These are phyloP conservation scores for Gadopsis bispinosus DNA, from an alignment of 2,797 vertebrate species.

Conservation along the genomic window DNA sequence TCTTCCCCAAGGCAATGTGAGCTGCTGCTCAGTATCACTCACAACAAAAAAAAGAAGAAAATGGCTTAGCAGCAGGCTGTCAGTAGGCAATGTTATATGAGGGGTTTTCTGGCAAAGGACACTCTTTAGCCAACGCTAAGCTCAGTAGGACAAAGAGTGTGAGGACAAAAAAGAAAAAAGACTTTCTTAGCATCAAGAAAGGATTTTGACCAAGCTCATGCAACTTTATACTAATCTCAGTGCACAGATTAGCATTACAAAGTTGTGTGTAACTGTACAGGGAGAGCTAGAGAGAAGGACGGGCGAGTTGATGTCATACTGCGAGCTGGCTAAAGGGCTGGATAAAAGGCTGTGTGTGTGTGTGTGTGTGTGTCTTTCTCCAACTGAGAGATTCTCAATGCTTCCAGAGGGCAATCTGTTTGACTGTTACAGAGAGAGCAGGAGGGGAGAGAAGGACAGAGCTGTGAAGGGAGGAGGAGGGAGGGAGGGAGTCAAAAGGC, in stretches of 20 bases:
- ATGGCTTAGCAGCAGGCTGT: slow-evolving; percentile 53
- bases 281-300: slow-evolving; percentile 15
- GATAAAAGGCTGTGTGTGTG: slow-evolving; percentile 48
- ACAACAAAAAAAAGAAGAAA: slow-evolving; percentile 23
- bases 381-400: slow-evolving; percentile 70
- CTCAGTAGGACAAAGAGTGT: slow-evolving; percentile 36
- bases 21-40: slow-evolving; percentile 56
- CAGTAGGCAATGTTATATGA: slow-evolving; percentile 36
- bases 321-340: slow-evolving; percentile 63
- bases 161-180: slow-evolving; percentile 34
- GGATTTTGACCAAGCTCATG: slow-evolving; percentile 1
- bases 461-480: slow-evolving; percentile 27
- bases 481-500: slow-evolving; percentile 28
- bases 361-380: slow-evolving; percentile 45
- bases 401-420: slow-evolving; percentile 64
- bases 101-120: slow-evolving; percentile 49
- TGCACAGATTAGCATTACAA: slow-evolving; percentile 41
- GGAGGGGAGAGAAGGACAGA: slow-evolving; percentile 41
- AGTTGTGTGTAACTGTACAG: slow-evolving; percentile 35
- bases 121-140: slow-evolving; percentile 39
- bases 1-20: slow-evolving; percentile 49
- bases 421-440: slow-evolving; percentile 49
- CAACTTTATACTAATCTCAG: slow-evolving; percentile 44
- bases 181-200: slow-evolving; percentile 25
- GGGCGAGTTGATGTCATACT: slow-evolving; percentile 45